Base-by-base conservation (phyloP, 1,140 invertebrate genomes). In the Triops longicaudatus region DNA sequence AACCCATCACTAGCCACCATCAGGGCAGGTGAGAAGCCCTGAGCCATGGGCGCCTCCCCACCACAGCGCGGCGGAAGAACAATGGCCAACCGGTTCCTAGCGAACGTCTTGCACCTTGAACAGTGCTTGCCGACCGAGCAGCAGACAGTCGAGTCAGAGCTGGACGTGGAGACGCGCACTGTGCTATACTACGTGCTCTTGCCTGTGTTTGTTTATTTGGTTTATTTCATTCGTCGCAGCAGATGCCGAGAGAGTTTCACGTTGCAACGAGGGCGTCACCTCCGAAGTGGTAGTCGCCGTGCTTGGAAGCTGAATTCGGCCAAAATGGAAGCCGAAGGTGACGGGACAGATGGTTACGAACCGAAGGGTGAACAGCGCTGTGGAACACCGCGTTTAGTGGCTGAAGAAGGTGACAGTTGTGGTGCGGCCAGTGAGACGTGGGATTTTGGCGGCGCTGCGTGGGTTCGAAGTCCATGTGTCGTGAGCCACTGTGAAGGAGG, bases 1-100 rank as follows among this genome's bases (percentile, higher is more conserved):
- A 4, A 37, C 31, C 31, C 31, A 37, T 63, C 3, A 17, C 50
- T n/a, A 22, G 14, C 50, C 50, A 22, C 22, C 50, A 17, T 17
- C 50, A 17, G 17, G 50, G 50, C 50, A 63, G 50, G 50, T 63
- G 50, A 63, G 50, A 63, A 63, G 50, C 50, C 50, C 50, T 63
- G 17, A 63, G 50, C 50, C 50, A 22, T 63, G 50, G 10, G 50
- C 14, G 50, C 14, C 50, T 14, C 50, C 31, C 31, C 31, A 37
- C 31, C 31, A 37, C 14, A 10, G 50, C 14, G 22, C 50, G 50
- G 17, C 22, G 22, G 22, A 63, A 14, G 50, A 63, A 63, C 50
- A 63, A 63, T 63, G 50, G 50, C 50, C 50, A 14, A 63, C 50
- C 14, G 22, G 50, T n/a, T 22, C 22, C 50, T 3, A 63, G 50